These are phyloP conservation scores for Pristis pectinata DNA, from an alignment of 2,797 vertebrate genomes.

Conservation along the genomic window DNA sequence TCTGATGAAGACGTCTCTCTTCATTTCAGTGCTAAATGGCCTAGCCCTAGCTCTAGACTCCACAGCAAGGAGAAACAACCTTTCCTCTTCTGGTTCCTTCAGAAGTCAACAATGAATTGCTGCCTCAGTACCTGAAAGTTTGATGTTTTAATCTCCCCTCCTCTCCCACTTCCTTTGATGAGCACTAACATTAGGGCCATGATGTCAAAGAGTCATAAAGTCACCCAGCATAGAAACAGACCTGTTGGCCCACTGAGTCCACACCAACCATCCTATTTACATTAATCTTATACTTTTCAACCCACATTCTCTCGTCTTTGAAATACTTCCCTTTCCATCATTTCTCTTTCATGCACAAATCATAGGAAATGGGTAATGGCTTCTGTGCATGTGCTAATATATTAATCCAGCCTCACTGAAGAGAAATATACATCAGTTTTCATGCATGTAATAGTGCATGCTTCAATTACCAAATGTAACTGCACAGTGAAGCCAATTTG, in stretches of 20 bases:
- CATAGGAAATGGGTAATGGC: neutral
- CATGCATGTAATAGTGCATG: neutral
- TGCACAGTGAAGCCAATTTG: conserved; percentile 7
- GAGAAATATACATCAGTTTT: neutral
- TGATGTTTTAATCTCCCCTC: neutral
- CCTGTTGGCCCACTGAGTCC: too few species aligned
- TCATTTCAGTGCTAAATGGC: too few species aligned
- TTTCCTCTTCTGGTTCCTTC: too few species aligned
- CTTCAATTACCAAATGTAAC: conserved; percentile 3
- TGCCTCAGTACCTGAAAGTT: too few species aligned
- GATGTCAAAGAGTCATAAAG: neutral
- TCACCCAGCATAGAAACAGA: too few species aligned
- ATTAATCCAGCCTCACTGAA: neutral
- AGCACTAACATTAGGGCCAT: neutral
- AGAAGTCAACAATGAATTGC: neutral
- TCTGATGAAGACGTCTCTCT: too few species aligned
- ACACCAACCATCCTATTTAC: too few species aligned
- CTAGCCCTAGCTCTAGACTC: too few species aligned
- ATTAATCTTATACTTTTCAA: too few species aligned
- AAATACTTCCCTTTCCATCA: neutral
- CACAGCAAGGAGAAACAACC: too few species aligned
- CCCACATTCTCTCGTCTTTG: too few species aligned
- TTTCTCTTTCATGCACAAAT: neutral
- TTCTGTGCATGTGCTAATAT: too few species aligned
- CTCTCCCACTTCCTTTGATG: neutral